Evolutionary conservation across 2,888 invertebrate species (phyloP).

Genomic region (Meteorus colon): DNA sequence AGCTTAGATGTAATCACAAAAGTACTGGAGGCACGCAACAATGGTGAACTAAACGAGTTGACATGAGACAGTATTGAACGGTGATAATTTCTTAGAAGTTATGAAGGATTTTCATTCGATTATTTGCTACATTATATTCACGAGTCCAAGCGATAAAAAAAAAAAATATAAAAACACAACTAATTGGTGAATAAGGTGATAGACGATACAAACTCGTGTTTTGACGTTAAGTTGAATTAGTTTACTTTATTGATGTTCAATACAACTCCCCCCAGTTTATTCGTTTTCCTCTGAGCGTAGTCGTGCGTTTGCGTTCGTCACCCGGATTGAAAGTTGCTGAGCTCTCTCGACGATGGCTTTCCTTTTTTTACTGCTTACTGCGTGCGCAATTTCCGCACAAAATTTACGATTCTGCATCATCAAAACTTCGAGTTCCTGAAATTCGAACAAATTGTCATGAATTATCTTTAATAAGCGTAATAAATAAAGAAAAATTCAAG

Average conservation of each 20-base stretch:
- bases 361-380: slow-evolving; percentile 97
- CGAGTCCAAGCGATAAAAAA: background rate
- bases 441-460: slow-evolving; percentile 33
- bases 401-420: slow-evolving; percentile 99
- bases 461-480: background rate
- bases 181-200: too few species aligned
- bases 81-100: background rate
- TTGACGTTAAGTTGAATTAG: slow-evolving; percentile 37
- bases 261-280: slow-evolving; percentile 76
- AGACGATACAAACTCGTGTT: background rate
- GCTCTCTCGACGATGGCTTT: slow-evolving; percentile 97
- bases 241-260: slow-evolving; percentile 43
- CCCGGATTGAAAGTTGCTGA: slow-evolving; percentile 93
- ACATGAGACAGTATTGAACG: background rate
- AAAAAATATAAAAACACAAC: background rate
- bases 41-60: background rate
- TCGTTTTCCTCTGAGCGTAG: slow-evolving; percentile 99
- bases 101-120: background rate
- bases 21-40: slow-evolving; percentile 16
- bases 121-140: background rate
- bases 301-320: slow-evolving; percentile 97
- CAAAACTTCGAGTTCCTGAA: slow-evolving; percentile 94
- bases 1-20: slow-evolving; percentile 12
- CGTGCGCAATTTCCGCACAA: slow-evolving; percentile 98
- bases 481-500: slow-evolving; percentile 1